phyloP scores from a whole-genome alignment of 2,888 invertebrate species.

The Brachyptera putata region DNA sequence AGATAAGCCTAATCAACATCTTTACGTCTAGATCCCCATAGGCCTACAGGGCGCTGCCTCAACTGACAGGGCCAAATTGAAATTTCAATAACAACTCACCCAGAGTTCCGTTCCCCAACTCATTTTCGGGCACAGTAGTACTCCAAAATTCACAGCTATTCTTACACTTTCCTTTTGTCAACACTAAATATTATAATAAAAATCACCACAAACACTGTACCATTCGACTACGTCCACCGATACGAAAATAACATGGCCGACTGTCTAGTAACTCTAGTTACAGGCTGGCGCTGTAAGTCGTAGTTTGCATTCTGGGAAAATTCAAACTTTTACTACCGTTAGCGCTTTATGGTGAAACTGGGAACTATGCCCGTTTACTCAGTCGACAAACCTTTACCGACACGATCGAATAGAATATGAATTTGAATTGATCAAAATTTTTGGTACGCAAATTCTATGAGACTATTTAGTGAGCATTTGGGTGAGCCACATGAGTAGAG shows the following conservation, averaged over 20 bases:
- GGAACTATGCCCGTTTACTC: background rate
- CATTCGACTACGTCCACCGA: slow-evolving; percentile 18
- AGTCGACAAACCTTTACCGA: too few relatives aligned
- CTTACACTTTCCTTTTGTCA: slow-evolving; percentile 22
- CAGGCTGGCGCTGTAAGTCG: too few relatives aligned
- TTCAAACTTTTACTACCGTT: background rate
- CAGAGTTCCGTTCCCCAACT: slow-evolving; percentile 67
- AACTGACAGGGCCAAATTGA: background rate
- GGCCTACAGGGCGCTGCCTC: background rate
- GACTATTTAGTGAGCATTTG: too few relatives aligned
- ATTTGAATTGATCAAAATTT: too few relatives aligned
- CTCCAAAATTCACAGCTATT: slow-evolving; percentile 15
- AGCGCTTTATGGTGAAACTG: background rate
- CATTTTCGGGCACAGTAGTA: slow-evolving; percentile 45
- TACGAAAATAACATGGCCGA: slow-evolving; percentile 28
- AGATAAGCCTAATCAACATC: too few relatives aligned
- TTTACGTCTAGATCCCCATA: too few relatives aligned
- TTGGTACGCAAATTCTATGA: too few relatives aligned
- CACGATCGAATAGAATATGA: too few relatives aligned
- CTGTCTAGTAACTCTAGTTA: background rate
- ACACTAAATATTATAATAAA: slow-evolving; percentile 20
- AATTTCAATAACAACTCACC: slow-evolving; percentile 48
- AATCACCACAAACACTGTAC: slow-evolving; percentile 24
- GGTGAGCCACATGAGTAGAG: too few relatives aligned
- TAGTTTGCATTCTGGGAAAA: slow-evolving; percentile 4